Base-by-base conservation (phyloP, 2,113 vertebrate species). In the Plectropomus leopardus region DNA sequence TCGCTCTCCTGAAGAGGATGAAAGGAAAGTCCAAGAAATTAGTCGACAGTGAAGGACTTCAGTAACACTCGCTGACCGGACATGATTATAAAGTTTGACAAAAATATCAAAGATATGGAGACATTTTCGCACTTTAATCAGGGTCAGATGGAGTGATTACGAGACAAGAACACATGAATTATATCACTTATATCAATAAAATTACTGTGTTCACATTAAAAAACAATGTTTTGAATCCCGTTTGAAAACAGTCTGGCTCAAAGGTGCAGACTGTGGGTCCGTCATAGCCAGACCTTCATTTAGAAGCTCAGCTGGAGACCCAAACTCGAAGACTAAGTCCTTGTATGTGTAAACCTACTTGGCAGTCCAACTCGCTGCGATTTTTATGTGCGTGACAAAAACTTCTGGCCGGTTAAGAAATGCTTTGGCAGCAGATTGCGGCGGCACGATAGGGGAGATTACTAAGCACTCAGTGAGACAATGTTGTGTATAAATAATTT, bases 1-100 rank as follows among this genome's bases (percentile, higher is more conserved):
- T 99, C 98, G 45, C 98, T 99, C 96, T 99, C 98, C 98, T 99
- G 79, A 1, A 82, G 61, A 85, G 51, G 16, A 89, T 1, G 14
- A 15, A 13, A 51, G 26, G 34, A 14, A 54, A 7, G 17, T 19
- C 47, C 21, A 51, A 26, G 24, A 53, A 34, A 51, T 8, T 0
- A 36, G 36, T 40, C 16, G 10, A n/a, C n/a, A n/a, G 16, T 9
- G 30, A 60, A 34, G 9, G 17, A 0, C 34, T 24, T 72, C 5
- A 36, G 11, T 15, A 51, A 10, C 45, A 48, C 40, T 53, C 45
- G 15, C 6, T n/a, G 7, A 9, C 21, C 24, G 7, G 26, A 34
- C 19, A 14, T 34, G 16, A 42, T 48, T 6, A 21, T 16, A 57
- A 5, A 1, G 5, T 4, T 36, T 8, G 70, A 58, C 28, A n/a